Conservation (phyloP, 1,140 invertebrate species). For the Tetramorium simillimum region DNA sequence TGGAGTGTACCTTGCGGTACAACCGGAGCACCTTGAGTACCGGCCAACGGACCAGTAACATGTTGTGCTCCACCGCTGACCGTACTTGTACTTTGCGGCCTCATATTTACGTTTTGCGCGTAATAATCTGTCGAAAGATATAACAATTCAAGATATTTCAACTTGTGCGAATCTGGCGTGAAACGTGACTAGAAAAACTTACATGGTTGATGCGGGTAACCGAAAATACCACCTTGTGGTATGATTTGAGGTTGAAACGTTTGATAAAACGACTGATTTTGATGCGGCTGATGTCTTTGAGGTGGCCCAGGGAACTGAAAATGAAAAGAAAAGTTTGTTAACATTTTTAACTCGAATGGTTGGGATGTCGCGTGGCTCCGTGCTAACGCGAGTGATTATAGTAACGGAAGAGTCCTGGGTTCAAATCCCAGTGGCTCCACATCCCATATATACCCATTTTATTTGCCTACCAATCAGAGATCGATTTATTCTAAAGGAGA, state of each 20-base stretch:
- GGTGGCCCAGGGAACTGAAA: constrained; percentile 78
- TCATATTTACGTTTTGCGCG: constrained; percentile 12
- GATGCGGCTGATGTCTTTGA: constrained; percentile 79
- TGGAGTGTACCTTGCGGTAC: constrained; percentile 80
- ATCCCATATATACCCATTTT: no score
- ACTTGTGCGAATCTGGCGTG: background rate
- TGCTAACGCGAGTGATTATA: no score
- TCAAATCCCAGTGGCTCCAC: no score
- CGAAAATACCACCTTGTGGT: no score
- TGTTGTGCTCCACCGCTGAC: constrained; percentile 80
- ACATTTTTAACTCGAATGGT: background rate
- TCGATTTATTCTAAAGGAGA: no score
- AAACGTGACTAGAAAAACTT: constrained; percentile 62
- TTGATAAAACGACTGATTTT: constrained; percentile 76
- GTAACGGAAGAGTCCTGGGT: no score
- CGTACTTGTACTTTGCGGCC: constrained; percentile 65
- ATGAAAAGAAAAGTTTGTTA: constrained; percentile 31
- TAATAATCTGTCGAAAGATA: constrained; percentile 64
- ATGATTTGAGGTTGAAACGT: constrained; percentile 61
- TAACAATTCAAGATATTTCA: background rate
- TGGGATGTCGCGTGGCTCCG: no score
- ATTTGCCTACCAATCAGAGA: no score
- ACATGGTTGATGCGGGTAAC: constrained; percentile 62
- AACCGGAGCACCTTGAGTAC: constrained; percentile 79
- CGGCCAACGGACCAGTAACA: constrained; percentile 77